phyloP scores from a whole-genome alignment of 2,113 vertebrate genomes.

The Xyrauchen texanus region DNA sequence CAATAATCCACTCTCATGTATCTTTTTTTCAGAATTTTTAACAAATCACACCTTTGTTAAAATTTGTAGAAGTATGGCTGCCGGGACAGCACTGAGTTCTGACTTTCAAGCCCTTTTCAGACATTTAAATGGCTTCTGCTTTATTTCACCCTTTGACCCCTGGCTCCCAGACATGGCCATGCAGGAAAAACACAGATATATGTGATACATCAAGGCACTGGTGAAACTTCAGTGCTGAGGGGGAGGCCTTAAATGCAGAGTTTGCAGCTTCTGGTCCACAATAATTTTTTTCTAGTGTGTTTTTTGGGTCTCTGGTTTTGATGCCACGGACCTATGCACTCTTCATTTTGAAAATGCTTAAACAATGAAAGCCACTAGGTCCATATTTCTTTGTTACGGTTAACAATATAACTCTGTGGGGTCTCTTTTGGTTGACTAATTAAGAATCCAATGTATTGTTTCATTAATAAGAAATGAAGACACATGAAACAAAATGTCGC shows the following conservation, averaged over 20 bases:
- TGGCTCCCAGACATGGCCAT: slow-evolving; percentile 69
- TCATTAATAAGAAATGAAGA: slow-evolving; percentile 26
- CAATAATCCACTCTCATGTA: slow-evolving; percentile 70
- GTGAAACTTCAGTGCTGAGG: slow-evolving; percentile 70
- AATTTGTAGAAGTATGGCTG: slow-evolving; percentile 64
- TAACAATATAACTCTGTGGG: neutral
- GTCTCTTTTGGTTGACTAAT: slow-evolving; percentile 18
- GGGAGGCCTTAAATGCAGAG: slow-evolving; percentile 65
- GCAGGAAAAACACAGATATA: slow-evolving; percentile 67
- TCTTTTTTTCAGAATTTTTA: slow-evolving; percentile 59
- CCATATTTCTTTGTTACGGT: slow-evolving; percentile 5
- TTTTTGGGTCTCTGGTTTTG: neutral
- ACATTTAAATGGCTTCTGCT: slow-evolving; percentile 78
- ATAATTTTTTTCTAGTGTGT: neutral
- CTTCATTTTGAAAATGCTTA: neutral
- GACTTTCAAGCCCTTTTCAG: slow-evolving; percentile 74
- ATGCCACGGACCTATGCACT: neutral
- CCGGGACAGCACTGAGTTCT: slow-evolving; percentile 62
- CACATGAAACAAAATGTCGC: neutral
- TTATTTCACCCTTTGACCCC: slow-evolving; percentile 79
- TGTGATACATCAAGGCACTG: slow-evolving; percentile 72
- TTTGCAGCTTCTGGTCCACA: slow-evolving; percentile 54
- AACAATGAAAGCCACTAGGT: neutral
- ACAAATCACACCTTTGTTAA: slow-evolving; percentile 80
- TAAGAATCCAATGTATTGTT: slow-evolving; percentile 9